Base-by-base conservation (phyloP, 1,140 invertebrate species). In the Venustaconcha ellipsiformis region DNA sequence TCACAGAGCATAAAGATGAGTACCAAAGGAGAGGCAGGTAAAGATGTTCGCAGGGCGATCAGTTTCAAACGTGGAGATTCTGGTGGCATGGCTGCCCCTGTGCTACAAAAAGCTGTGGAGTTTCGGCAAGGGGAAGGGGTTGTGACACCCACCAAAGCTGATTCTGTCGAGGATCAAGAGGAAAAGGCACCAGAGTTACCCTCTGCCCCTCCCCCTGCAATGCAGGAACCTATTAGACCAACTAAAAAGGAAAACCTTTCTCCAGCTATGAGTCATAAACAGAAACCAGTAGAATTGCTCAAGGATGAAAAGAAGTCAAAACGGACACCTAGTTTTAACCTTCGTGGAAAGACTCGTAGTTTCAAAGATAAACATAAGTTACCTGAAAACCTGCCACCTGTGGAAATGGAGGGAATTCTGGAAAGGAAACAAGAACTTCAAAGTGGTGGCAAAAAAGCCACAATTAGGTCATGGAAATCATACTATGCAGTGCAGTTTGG, bases 401-500 rank as follows among this genome's bases (percentile, higher is more conserved):
- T 96, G 0, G 96, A 97, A 88, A 95, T 97, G 67, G 95, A 98
- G 91, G 96, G 96, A 0, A 92, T 94, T 78, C 89, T 99, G 57
- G 98, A 99, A 78, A 92, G 98, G 48, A 99, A 99, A 89, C 97
- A 99, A 86, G 96, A 98, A 82, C 90, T 97, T 6, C 96, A 97
- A 79, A 94, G 94, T 75, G 97, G 96, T 20, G 97, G 97, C 6
- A 98, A 98, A 90, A 94, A 96, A 80, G 97, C 97, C 0, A 95
- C 97, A 0, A 95, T 98, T 15, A 91, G 98, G 11, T 97, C 96
- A 0, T 99, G 98, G 98, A 98, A 98, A 84, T 94, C 93, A 67
- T 97, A 95, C 89, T 98, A 99, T 88, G 96, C 96, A 6, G 97
- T 99, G 55, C 91, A 99, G 1, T 99, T 97, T 87, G 97, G 97